phyloP scores from a whole-genome alignment of 2,797 vertebrate species.

The Chelidonichthys spinosus region DNA sequence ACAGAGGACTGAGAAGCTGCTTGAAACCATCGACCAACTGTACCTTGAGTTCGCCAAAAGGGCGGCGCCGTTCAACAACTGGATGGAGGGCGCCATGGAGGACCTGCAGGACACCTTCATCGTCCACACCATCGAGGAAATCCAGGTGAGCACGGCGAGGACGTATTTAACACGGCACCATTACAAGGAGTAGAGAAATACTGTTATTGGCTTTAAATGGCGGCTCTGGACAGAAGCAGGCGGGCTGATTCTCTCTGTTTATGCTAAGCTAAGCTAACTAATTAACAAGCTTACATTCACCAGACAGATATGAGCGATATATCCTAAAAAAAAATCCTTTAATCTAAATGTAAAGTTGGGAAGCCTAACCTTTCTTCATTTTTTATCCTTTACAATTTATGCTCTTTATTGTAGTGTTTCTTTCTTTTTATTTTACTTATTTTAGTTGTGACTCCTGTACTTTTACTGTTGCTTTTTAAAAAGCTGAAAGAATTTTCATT shows the following conservation, averaged over 20 bases:
- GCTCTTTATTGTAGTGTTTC: too few species aligned
- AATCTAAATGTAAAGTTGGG: not conserved
- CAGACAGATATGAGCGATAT: not conserved
- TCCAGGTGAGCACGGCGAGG: slow-evolving; percentile 86
- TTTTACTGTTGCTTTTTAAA: too few species aligned
- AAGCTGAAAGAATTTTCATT: too few species aligned
- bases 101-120: slow-evolving; percentile 99
- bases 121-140: slow-evolving; percentile 98
- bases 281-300: not conserved
- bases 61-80: slow-evolving; percentile 98
- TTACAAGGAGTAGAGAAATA: not conserved
- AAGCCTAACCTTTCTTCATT: too few species aligned
- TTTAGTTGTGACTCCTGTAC: too few species aligned
- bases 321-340: not conserved
- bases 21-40: slow-evolving; percentile 97
- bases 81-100: slow-evolving; percentile 99
- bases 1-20: slow-evolving; percentile 95
- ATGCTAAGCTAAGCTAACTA: slow-evolving; percentile 1
- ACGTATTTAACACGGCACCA: not conserved
- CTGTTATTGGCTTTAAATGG: not conserved
- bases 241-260: not conserved
- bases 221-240: not conserved
- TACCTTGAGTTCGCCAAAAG: slow-evolving; percentile 98
- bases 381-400: too few species aligned
- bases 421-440: too few species aligned